Base-by-base conservation (phyloP, 2,888 invertebrate genomes). In the Yponomeuta sedellus region DNA sequence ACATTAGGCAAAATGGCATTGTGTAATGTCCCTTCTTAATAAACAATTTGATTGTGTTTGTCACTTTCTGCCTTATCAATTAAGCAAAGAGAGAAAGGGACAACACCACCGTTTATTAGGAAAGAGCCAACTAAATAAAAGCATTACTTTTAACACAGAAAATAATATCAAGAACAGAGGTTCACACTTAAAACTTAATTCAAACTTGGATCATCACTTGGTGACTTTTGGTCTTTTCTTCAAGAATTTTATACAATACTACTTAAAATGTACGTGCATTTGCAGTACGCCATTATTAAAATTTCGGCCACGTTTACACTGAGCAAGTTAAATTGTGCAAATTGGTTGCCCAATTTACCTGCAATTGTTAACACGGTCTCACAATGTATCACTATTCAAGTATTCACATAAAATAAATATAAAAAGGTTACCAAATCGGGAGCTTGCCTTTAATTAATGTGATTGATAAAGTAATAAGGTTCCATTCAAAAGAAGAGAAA, bases 1-100 rank as follows among this genome's bases (percentile, higher is more conserved):
- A 91, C 87, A 90, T 88, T 91, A 90, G 89, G 91, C 91, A 91
- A 90, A 90, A 91, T 90, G 91, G 91, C 91, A 90, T 86, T 88
- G 89, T 88, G 88, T 88, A 87, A 83, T 16, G 44, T 16, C 44
- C 44, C 44, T 52, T 52, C 3, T 16, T 52, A 52, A 52, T 52
- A 5, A 52, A 52, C 44, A 52, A 52, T 52, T 52, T 16, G 12
- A 52, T 52, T 52, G 44, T 16, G 44, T 52, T 12, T 52, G 12
- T 52, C 44, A 12, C 44, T 52, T 52, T 52, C 44, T 52, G 16
- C 16, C 44, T 52, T 52, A 2, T 16, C 44, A 52, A 12, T 16
- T 52, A 1, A 52, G 1, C 44, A 16, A 52, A 52, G 44, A 5
- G 44, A 52, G 44, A 52, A 52, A 52, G 44, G 44, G 44, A 52